Percentiles rank a stretch among this genome's conserved stretches.
Evolutionary conservation across 1,140 invertebrate species (phyloP).

Genomic region (Dendrolimus punctatus): DNA sequence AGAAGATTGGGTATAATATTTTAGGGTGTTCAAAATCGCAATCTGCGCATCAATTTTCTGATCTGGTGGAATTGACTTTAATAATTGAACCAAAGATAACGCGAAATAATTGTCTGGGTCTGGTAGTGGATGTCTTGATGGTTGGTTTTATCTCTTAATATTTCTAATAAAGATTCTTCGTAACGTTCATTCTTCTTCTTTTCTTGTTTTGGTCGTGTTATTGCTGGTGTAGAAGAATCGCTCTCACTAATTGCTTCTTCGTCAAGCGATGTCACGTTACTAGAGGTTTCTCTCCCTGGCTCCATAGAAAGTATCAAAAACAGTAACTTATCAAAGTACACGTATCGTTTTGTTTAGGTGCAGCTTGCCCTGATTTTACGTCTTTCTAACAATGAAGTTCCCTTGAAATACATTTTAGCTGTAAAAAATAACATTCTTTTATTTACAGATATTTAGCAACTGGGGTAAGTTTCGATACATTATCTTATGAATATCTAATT

Average conservation of each 20-base stretch:
- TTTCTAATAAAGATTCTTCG: conserved; percentile 6
- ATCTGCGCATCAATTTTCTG: conserved; percentile 2
- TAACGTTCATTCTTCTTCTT: not conserved
- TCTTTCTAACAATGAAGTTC: conserved; percentile 9
- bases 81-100: conserved; percentile 3
- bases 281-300: conserved; percentile 4
- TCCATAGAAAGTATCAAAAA: conserved; percentile 12
- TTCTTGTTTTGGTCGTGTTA: conserved; percentile 9
- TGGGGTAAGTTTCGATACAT: conserved; percentile 11
- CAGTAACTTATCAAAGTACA: conserved; percentile 12
- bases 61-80: conserved; percentile 1
- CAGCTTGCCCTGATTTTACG: conserved; percentile 8
- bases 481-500: conserved; percentile 17
- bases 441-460: conserved; percentile 18
- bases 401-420: conserved; percentile 9
- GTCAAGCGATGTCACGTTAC: conserved; percentile 2
- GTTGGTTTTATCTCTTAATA: conserved; percentile 6
- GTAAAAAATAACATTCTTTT: conserved; percentile 22
- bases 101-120: conserved; percentile 5
- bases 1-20: conserved; percentile 2
- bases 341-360: conserved; percentile 8
- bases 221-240: conserved; percentile 7
- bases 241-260: conserved; percentile 5
- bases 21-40: conserved; percentile 2
- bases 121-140: conserved; percentile 3